Conservation (phyloP, 1,140 invertebrate species). For the Neelides sp. region DNA sequence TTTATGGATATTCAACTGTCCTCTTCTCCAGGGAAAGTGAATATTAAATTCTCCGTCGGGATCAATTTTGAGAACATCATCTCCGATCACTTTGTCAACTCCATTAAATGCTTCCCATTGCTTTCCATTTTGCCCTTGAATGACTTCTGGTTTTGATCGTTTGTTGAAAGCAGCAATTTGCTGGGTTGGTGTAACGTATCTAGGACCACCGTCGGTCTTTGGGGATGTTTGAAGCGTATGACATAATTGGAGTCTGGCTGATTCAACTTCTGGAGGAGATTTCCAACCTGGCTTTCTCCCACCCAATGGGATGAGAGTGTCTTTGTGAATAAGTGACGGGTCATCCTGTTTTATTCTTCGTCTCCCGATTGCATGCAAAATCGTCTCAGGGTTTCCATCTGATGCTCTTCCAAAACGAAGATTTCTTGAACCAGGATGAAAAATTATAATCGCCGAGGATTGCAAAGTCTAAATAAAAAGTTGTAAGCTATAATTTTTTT, state of each 20-base stretch:
- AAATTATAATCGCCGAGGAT: constrained; percentile 69
- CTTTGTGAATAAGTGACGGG: constrained; percentile 47
- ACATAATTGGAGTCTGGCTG: constrained; percentile 64
- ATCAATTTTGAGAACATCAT: constrained; percentile 57
- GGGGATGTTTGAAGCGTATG: constrained; percentile 70
- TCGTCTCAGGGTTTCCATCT: constrained; percentile 67
- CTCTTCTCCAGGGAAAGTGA: constrained; percentile 75
- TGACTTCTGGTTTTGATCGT: constrained; percentile 52
- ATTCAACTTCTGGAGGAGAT: constrained; percentile 52
- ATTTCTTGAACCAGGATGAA: constrained; percentile 84
- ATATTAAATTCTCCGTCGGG: constrained; percentile 64
- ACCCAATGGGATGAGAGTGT: constrained; percentile 48
- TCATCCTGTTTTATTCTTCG: constrained; percentile 41
- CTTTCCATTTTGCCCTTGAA: constrained; percentile 22
- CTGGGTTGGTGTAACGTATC: constrained; percentile 71
- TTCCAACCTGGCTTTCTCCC: background rate
- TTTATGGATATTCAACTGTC: constrained; percentile 71
- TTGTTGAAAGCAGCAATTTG: constrained; percentile 75
- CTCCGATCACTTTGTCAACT: constrained; percentile 51
- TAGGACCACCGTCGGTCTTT: constrained; percentile 54
- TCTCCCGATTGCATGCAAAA: constrained; percentile 76
- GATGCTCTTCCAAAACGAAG: constrained; percentile 77
- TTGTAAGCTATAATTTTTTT: background rate
- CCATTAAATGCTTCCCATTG: constrained; percentile 10
- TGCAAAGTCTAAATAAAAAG: background rate